A percentile compares a stretch with the other conserved stretches of the same genome.
phyloP scores from a whole-genome alignment of 2,113 vertebrate genomes.

The Panthera leo region DNA sequence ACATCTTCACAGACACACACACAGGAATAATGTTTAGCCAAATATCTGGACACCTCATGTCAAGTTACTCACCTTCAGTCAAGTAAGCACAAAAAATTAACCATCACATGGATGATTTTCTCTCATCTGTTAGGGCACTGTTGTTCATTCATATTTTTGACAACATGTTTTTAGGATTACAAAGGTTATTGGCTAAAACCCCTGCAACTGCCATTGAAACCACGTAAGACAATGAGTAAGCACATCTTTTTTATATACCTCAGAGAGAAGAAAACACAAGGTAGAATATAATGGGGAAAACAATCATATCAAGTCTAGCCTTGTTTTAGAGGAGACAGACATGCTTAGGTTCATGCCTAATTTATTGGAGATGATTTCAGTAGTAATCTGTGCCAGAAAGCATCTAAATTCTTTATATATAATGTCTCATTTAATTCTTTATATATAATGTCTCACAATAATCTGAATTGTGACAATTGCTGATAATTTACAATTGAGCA shows the following conservation, averaged over 20 bases:
- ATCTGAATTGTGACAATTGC: background rate
- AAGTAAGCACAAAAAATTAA: background rate
- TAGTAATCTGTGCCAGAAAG: background rate
- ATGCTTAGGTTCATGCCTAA: background rate
- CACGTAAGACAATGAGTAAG: background rate
- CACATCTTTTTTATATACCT: background rate
- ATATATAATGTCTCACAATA: background rate
- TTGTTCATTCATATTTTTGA: background rate
- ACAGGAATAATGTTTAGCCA: background rate
- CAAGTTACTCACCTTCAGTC: background rate
- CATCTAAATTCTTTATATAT: background rate
- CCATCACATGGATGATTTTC: background rate
- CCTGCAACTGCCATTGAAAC: background rate
- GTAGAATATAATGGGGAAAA: background rate
- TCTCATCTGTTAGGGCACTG: background rate
- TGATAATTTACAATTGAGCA: constrained; percentile 21
- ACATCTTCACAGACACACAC: background rate
- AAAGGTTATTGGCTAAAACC: background rate
- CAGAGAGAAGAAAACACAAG: background rate
- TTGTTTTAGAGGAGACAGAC: background rate
- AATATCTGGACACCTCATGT: background rate
- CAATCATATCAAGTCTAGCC: background rate
- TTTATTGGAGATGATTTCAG: background rate
- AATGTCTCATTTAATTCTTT: background rate
- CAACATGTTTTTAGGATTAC: background rate